Evolutionary conservation across 2,797 vertebrate species (phyloP), one percentile per base, ranked within the genome.

Genomic region (Botia almorhae): DNA sequence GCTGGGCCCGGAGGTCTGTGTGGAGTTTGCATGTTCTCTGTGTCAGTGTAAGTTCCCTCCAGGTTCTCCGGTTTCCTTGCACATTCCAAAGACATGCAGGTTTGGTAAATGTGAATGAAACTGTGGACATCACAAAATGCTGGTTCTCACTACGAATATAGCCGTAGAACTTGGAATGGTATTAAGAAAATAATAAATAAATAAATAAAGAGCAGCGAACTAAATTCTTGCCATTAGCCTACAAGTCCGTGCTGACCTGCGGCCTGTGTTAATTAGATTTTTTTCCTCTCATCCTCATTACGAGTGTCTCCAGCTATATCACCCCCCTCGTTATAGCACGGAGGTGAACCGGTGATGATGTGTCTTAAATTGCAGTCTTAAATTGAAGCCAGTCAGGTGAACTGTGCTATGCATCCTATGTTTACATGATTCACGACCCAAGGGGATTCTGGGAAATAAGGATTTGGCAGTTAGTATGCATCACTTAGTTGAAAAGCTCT

Each of bases 381-480:
- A 74, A 76, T 85, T 69, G 26, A 82, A 63, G 74, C 50, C 77
- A 56, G 65, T 72, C 67, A 78, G 67, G n/a, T 77, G 33, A 7
- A 63, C 48, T n/a, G 55, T 14, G 26, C 33, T 23, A 77, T 39
- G 55, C 64, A 19, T 48, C 12, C 43, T 33, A 36, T 50, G 58
- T 65, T 69, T 68, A 69, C 68, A 16, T 36, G 51, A 82, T 80
- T 70, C 82, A 70, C 56, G 58, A 16, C 72, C 53, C 77, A 33
- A 12, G 23, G 50, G 77, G 70, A 81, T 75, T 84, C 58, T 56
- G 58, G 77, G 63, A 86, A 74, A 86, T 84, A 71, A 74, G 64
- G 16, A 14, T 76, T 84, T 13, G 63, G 64, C 58, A 21, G 51
- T 84, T 77, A 76, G 65, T 50, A 71, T 0, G 36, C 80, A 82